Evolutionary conservation across 92 coral and sea anemone species (phyloP).

Genomic region (Zoanthus sansibaricus): DNA sequence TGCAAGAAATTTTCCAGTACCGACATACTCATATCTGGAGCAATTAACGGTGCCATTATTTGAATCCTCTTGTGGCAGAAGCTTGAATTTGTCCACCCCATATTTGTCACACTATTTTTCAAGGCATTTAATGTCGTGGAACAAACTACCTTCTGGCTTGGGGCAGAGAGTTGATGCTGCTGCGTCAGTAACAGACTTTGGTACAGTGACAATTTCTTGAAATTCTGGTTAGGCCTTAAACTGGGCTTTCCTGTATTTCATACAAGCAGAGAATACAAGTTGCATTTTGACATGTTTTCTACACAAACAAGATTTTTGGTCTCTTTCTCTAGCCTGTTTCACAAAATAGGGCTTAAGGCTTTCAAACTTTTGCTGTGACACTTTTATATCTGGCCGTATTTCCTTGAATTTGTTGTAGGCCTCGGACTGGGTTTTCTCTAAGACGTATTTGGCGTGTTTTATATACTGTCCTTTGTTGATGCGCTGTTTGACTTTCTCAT

Average conservation of each 20-base stretch:
- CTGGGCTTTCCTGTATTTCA: slow-evolving; percentile 12
- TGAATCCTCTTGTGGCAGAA: background rate
- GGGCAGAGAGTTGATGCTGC: slow-evolving; percentile 4
- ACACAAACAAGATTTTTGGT: slow-evolving; percentile 20
- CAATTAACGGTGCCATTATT: background rate
- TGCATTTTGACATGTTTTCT: slow-evolving; percentile 9
- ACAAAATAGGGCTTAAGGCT: slow-evolving; percentile 11
- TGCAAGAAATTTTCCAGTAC: background rate
- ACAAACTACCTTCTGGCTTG: background rate
- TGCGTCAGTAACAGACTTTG: background rate
- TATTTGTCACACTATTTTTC: background rate
- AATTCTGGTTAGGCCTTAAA: slow-evolving; percentile 6
- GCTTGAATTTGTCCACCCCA: background rate
- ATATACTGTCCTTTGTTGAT: background rate
- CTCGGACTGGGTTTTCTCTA: slow-evolving; percentile 11
- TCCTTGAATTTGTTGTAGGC: background rate
- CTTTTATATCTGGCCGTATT: slow-evolving; percentile 1
- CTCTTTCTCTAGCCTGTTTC: slow-evolving; percentile 13
- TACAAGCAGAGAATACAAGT: slow-evolving; percentile 1
- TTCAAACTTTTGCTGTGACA: slow-evolving; percentile 1
- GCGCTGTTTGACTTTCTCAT: background rate
- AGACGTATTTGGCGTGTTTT: background rate
- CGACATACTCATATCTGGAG: background rate
- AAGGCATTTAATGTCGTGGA: background rate
- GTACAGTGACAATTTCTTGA: background rate